These are phyloP conservation scores for Argyresthia albistria DNA, from an alignment of 2,888 invertebrate species.

Conservation along the genomic window DNA sequence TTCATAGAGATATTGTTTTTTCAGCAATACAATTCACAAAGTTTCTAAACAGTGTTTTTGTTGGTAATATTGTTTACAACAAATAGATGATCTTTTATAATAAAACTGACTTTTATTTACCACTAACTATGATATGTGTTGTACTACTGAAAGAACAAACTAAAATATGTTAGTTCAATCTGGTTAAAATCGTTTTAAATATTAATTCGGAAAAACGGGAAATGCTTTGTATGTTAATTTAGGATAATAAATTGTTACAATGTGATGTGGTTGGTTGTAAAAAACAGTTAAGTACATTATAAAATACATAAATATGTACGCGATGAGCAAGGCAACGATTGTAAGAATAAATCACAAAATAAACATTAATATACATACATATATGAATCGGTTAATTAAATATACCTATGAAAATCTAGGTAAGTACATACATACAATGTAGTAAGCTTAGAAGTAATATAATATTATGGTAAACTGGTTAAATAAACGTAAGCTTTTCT, in stretches of 20 bases:
- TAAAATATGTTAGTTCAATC: slow-evolving; percentile 8
- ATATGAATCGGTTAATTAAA: background rate
- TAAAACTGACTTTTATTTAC: background rate
- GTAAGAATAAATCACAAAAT: background rate
- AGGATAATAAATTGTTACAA: background rate
- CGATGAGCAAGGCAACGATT: too few relatives aligned
- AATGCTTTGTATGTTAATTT: slow-evolving; percentile 3
- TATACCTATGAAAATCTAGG: background rate
- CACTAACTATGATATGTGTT: slow-evolving; percentile 1
- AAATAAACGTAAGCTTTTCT: background rate
- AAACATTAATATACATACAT: slow-evolving; percentile 2
- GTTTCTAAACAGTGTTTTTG: too few relatives aligned
- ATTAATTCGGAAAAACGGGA: background rate
- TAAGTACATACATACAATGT: background rate
- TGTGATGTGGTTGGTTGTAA: too few relatives aligned
- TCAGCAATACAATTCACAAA: slow-evolving; percentile 1
- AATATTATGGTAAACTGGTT: background rate
- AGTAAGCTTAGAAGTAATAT: background rate
- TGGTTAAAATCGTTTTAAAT: background rate
- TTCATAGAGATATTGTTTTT: slow-evolving; percentile 9
- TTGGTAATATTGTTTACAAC: too few relatives aligned
- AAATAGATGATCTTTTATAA: too few relatives aligned
- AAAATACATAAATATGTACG: too few relatives aligned
- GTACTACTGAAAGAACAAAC: slow-evolving; percentile 7
- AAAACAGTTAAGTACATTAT: too few relatives aligned